Evolutionary conservation across 1,140 invertebrate genomes (phyloP), one percentile per base, ranked within the genome.

Genomic region (Caenorhabditis brenneri): DNA sequence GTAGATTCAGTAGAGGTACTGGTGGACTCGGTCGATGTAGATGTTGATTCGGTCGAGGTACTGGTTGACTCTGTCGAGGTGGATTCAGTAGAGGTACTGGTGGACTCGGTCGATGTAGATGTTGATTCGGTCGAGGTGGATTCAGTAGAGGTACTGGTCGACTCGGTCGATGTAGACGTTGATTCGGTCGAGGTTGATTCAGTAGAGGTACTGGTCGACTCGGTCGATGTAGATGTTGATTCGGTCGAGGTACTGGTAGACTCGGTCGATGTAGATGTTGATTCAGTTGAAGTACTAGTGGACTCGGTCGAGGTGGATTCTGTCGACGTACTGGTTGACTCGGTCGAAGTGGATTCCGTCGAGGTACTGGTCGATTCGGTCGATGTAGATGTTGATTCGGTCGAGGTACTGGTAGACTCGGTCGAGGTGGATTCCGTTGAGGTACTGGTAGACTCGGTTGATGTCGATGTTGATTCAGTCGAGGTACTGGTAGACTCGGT

Each of bases 81-180:
- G 4, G 81, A 48, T 2, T 53, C 29, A 3, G 81, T 69, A 2
- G 81, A 58, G 1, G 55, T 82, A 12, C 33, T 48, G 42, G 81
- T 46, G 6, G 80, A 46, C 27, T 49, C 39, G 0, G 80, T 60
- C 27, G 80, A 49, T 29, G 49, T 58, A 48, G 22, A 29, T 0
- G 80, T 48, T 6, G 81, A 49, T 16, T 53, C 53, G 24, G 81
- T 69, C 12, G 81, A 58, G 22, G 55, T 82, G n/a, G 58, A 60
- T 24, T 49, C 27, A 29, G 58, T 60, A 4, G 80, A 53, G 16
- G 53, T 82, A 9, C 22, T 82, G 6, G 80, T 82, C 0, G 81
- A 69, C 7, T 51, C 53, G 24, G 81, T 65, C 24, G 81, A 48
- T 29, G 55, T 74, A 46, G 22, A 69, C 3, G 81, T 74, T 2